Evolutionary conservation across 2,797 vertebrate genomes (phyloP), one percentile per base, ranked within the genome.

Genomic region (Neosilurus hyrtlii): DNA sequence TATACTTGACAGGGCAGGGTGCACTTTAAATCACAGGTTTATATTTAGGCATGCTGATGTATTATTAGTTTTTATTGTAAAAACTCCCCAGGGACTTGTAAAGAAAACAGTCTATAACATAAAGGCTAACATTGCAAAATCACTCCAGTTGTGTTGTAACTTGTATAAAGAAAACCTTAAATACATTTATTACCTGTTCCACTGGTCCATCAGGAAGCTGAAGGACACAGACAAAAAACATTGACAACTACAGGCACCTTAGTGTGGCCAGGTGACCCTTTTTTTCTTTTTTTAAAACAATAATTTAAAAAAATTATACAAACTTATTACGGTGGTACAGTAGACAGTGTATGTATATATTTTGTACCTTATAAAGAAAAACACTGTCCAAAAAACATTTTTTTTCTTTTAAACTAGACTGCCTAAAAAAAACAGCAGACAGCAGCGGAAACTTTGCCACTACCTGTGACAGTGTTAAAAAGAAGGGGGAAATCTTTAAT

Each of bases 401-500:
- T 74, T 22, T 37, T 7, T 37, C 37, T n/a, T 61, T 43, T 1
- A 74, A 74, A 57, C 35, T 35, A 57, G 54, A 56, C 37, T 49
- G 9, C 14, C 14, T 43, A 43, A 37, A 80, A 37, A 80, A 72
- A 85, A 84, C 77, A 84, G 86, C 68, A 86, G 30, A 85, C 84
- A 82, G 35, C 43, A 37, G 62, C 57, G 20, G 35, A 56, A 82
- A 85, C 65, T 82, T 85, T 83, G 56, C 84, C 80, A 81, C 78
- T 84, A 81, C 86, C 88, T 86, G 86, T 59, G 88, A 91, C 87
- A 84, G 37, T 67, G 82, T 82, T 82, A 84, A 90, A 90, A 82
- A 87, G 82, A 82, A 80, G 71, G 73, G 35, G 71, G 61, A 85
- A 89, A 84, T 79, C 66, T 90, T 86, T 91, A 91, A 93, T 92